A percentile compares a stretch with the other conserved stretches of the same genome.
These are phyloP conservation scores for Mythimna lalbum DNA, from an alignment of 2,888 invertebrate species.

Conservation along the genomic window DNA sequence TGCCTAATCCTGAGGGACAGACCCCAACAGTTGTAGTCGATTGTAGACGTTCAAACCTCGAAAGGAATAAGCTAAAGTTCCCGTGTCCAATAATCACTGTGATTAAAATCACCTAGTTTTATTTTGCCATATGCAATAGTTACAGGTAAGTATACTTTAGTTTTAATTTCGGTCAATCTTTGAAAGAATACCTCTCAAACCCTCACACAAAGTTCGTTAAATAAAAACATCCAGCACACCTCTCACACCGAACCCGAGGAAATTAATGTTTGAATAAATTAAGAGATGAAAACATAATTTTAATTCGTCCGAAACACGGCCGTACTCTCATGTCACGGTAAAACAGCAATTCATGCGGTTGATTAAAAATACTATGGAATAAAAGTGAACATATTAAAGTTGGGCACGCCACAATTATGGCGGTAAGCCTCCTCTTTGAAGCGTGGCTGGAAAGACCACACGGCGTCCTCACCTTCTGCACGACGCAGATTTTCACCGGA, in stretches of 20 bases:
- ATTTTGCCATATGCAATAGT: background rate
- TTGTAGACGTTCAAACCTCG: background rate
- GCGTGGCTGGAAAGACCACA: no score
- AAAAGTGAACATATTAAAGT: no score
- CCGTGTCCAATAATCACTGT: background rate
- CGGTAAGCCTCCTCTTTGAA: no score
- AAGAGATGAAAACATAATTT: slow-evolving; percentile 49
- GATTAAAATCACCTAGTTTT: no score
- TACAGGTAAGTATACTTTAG: background rate
- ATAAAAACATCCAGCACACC: slow-evolving; percentile 25
- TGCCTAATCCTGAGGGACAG: no score
- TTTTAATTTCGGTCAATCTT: slow-evolving; percentile 1
- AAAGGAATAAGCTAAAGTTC: background rate
- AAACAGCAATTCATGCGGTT: slow-evolving; percentile 13
- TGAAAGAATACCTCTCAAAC: slow-evolving; percentile 8
- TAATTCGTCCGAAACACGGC: slow-evolving; percentile 41
- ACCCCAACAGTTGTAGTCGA: no score
- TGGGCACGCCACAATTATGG: no score
- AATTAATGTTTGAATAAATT: slow-evolving; percentile 59
- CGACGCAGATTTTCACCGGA: no score
- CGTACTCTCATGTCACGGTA: slow-evolving; percentile 24
- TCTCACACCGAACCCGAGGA: slow-evolving; percentile 22
- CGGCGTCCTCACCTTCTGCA: no score
- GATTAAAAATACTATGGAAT: slow-evolving; percentile 22
- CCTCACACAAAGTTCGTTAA: slow-evolving; percentile 12